Percentiles rank a stretch among this genome's conserved stretches.
phyloP scores from a whole-genome alignment of 2,113 vertebrate species.

The Corythoichthys haematopterus region DNA sequence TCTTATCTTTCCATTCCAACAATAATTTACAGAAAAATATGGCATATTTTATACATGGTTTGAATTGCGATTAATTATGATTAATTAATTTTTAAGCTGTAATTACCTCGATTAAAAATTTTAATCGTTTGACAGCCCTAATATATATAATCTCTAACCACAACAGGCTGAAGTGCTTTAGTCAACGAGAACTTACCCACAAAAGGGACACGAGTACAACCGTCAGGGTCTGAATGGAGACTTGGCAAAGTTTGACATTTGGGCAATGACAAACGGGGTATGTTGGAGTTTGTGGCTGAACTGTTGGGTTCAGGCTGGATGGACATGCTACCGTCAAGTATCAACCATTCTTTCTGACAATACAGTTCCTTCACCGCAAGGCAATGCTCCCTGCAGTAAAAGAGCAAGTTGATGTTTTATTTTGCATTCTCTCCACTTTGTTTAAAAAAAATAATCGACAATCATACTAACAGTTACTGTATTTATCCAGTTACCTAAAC shows the following conservation, averaged over 20 bases:
- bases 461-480: neutral
- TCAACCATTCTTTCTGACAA: slow-evolving; percentile 88
- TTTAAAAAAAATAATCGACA: no score
- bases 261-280: slow-evolving; percentile 68
- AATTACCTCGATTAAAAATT: no score
- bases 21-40: no score
- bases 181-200: slow-evolving; percentile 75
- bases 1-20: no score
- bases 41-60: no score
- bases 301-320: slow-evolving; percentile 35
- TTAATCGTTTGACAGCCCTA: no score
- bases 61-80: no score
- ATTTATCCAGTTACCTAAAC: neutral
- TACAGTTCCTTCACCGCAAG: slow-evolving; percentile 91
- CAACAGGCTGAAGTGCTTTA: neutral
- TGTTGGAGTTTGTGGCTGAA: slow-evolving; percentile 66
- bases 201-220: slow-evolving; percentile 82
- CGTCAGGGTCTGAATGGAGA: slow-evolving; percentile 68
- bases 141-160: neutral
- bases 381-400: slow-evolving; percentile 83
- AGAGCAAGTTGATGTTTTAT: neutral
- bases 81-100: no score
- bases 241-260: slow-evolving; percentile 86
- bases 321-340: slow-evolving; percentile 72
- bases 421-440: neutral